Base-by-base conservation (phyloP, 2,113 vertebrate species). In the Ploceus nigricollis region DNA sequence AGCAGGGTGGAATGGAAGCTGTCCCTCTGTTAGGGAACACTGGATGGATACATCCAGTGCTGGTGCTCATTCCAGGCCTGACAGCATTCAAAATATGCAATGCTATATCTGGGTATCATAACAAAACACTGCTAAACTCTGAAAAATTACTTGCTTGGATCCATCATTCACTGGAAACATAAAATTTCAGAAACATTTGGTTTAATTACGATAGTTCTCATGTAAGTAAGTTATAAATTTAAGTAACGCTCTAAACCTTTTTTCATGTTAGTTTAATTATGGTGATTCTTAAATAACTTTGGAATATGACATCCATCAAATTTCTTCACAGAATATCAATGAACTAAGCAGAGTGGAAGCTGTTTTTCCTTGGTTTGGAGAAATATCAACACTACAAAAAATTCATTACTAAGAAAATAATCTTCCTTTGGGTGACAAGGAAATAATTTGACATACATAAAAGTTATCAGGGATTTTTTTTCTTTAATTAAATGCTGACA, bases 31-130 rank as follows among this genome's bases (percentile, higher is more conserved):
- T 33, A 47, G 8, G 30, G 21, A 82, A 16, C 14, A n/a, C 4
- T 0, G 1, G 13, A 7, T 61, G n/a, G 22, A 13, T 14, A 22
- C 33, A n/a, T 10, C 3, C 4, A n/a, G 12, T 20, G 3, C 2
- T 23, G 5, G 3, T 72, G n/a, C 10, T 77, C 20, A 31, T 61
- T 89, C 15, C 45, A 81, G 39, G 15, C 14, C 30, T 28, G 42
- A n/a, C 6, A 37, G 24, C 7, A 30, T 45, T 81, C 33, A 15
- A 19, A 70, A 33, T 2, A 57, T 10, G 15, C 9, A 77, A 8
- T 25, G 16, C 22, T n/a, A 2, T 64, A 27, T 37, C 37, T 54
- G 14, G 5, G 5, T 78, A 57, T 54, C 47, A 71, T 13, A 70
- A 25, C 4, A 63, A 44, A 89, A 42, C 20, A 23, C 18, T 42